Evolutionary conservation across 2,888 invertebrate genomes (phyloP).

Genomic region (Hydroisotoma schaefferi): DNA sequence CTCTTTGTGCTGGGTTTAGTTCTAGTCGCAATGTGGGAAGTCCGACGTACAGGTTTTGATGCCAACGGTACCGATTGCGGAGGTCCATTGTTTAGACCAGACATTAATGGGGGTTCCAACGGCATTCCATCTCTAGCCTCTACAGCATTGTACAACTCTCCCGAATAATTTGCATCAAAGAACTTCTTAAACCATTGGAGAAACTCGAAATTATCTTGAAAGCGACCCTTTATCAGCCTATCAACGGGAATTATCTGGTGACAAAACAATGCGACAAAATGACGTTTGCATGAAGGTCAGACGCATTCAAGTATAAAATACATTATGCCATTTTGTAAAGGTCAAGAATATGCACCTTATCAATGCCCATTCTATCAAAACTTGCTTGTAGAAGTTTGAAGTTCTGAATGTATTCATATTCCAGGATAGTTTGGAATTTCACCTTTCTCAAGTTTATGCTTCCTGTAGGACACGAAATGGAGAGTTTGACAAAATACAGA

Average conservation of each 20-base stretch:
- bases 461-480: constrained; percentile 49
- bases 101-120: constrained; percentile 59
- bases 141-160: constrained; percentile 89
- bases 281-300: too few relatives aligned
- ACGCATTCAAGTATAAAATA: too few relatives aligned
- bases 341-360: constrained; percentile 71
- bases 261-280: too few relatives aligned
- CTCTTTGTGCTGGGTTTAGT: constrained; percentile 26
- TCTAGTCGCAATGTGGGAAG: constrained; percentile 42
- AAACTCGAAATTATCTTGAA: constrained; percentile 99
- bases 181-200: constrained; percentile 99
- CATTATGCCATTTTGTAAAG: neutral
- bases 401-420: constrained; percentile 99
- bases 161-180: constrained; percentile 99
- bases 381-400: constrained; percentile 96
- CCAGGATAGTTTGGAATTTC: constrained; percentile 96
- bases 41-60: constrained; percentile 44
- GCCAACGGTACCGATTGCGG: too few relatives aligned
- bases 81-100: too few relatives aligned
- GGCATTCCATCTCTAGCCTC: constrained; percentile 79
- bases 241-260: constrained; percentile 99
- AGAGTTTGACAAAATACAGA: neutral
- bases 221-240: constrained; percentile 96
- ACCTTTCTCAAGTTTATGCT: constrained; percentile 73
- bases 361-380: constrained; percentile 95